Conservation (phyloP, 30 jellyfish, hydroid and myxozoan genomes). For the Turritopsis dohrnii region DNA sequence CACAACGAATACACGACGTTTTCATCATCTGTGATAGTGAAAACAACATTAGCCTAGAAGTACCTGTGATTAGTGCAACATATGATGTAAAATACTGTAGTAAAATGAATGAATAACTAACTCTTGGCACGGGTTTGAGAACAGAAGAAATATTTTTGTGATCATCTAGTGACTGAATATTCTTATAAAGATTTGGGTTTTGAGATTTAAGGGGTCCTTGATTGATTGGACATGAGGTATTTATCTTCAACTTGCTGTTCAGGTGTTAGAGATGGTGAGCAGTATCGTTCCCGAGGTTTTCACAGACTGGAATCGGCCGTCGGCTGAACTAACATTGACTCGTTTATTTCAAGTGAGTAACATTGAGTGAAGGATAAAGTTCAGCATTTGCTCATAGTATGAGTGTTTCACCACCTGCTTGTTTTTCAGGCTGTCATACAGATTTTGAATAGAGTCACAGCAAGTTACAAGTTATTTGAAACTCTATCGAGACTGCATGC, state of each 20-base stretch:
- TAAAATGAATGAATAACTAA: too few species aligned
- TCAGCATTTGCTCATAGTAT: background rate
- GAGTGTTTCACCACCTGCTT: background rate
- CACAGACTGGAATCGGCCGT: slow-evolving; percentile 77
- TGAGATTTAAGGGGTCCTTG: too few species aligned
- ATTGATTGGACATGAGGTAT: too few species aligned
- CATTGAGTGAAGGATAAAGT: background rate
- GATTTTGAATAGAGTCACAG: slow-evolving; percentile 91
- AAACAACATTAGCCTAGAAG: too few species aligned
- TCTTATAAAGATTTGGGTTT: too few species aligned
- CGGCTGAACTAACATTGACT: slow-evolving; percentile 95
- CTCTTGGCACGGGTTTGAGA: too few species aligned
- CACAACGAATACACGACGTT: too few species aligned
- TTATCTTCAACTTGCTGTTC: background rate
- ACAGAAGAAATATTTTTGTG: too few species aligned
- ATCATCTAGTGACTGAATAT: too few species aligned
- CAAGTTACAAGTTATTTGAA: slow-evolving; percentile 90
- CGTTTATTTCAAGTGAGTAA: slow-evolving; percentile 75
- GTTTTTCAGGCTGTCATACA: slow-evolving; percentile 90
- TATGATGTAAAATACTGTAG: too few species aligned
- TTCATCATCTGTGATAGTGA: too few species aligned
- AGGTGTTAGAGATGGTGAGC: slow-evolving; percentile 96
- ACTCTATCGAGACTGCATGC: slow-evolving; percentile 96
- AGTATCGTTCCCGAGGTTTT: slow-evolving; percentile 97
- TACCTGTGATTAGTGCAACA: too few species aligned